Evolutionary conservation across 1,140 invertebrate genomes (phyloP).

Genomic region (Habropoda laboriosa): DNA sequence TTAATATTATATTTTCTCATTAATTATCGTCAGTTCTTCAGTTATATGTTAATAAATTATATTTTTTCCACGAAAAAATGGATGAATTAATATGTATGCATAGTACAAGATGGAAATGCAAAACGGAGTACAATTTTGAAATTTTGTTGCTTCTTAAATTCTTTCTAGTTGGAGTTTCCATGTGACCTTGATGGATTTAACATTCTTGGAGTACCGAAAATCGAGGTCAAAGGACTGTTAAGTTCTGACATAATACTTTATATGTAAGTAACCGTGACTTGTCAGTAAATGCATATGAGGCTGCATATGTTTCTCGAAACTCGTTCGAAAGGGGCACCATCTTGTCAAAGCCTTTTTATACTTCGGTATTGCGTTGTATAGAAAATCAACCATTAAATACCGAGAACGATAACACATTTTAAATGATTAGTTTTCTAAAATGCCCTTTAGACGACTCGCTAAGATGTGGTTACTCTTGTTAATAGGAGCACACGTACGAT

Average conservation of each 20-base stretch:
- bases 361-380: slow-evolving; percentile 27
- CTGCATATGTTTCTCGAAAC: slow-evolving; percentile 43
- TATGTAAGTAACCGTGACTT: slow-evolving; percentile 25
- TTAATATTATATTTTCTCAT: not conserved
- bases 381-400: not conserved
- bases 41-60: not conserved
- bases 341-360: slow-evolving; percentile 47
- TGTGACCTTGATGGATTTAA: slow-evolving; percentile 18
- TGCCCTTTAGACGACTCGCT: not conserved
- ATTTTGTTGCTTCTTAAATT: not conserved
- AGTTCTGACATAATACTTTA: slow-evolving; percentile 37
- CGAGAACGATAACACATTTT: not conserved
- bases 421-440: not conserved
- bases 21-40: not conserved
- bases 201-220: slow-evolving; percentile 20
- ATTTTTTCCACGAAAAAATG: not conserved
- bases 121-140: not conserved
- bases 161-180: slow-evolving; percentile 5
- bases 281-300: slow-evolving; percentile 17
- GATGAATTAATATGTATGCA: not conserved
- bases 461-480: slow-evolving; percentile 1
- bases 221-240: slow-evolving; percentile 24
- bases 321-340: slow-evolving; percentile 40
- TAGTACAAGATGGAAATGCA: not conserved
- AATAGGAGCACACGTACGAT: slow-evolving; percentile 4